Conservation (phyloP, 1,140 invertebrate genomes). For the Drosophila grimshawi region DNA sequence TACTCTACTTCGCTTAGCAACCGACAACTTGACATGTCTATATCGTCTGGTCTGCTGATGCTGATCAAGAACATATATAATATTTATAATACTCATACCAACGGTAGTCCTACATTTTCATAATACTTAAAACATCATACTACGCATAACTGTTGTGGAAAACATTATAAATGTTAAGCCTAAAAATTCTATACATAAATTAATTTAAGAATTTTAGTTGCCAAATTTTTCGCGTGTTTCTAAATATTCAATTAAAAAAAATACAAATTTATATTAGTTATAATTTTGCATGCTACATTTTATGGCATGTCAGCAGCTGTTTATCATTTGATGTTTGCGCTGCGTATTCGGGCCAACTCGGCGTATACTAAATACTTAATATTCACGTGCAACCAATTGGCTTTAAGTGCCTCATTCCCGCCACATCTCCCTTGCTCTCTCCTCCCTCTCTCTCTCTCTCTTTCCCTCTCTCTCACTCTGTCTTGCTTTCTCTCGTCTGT, state of each 20-base stretch:
- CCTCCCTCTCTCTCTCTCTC: background rate
- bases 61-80: no score
- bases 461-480: background rate
- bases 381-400: slow-evolving; percentile 61
- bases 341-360: no score
- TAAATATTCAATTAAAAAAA: background rate
- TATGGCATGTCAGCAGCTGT: slow-evolving; percentile 66
- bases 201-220: background rate
- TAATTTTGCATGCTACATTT: slow-evolving; percentile 40
- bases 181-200: no score
- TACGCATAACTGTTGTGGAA: no score
- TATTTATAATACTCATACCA: no score
- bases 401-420: slow-evolving; percentile 1
- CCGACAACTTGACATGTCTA: no score
- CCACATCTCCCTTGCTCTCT: slow-evolving; percentile 1
- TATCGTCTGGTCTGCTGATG: no score
- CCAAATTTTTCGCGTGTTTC: background rate
- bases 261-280: slow-evolving; percentile 51
- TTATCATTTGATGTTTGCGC: slow-evolving; percentile 54
- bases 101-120: no score
- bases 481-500: background rate
- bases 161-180: no score
- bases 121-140: no score
- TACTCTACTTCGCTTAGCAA: no score
- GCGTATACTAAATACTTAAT: slow-evolving; percentile 48